Conservation (phyloP, 2,797 vertebrate genomes). For the Momotus momota region DNA sequence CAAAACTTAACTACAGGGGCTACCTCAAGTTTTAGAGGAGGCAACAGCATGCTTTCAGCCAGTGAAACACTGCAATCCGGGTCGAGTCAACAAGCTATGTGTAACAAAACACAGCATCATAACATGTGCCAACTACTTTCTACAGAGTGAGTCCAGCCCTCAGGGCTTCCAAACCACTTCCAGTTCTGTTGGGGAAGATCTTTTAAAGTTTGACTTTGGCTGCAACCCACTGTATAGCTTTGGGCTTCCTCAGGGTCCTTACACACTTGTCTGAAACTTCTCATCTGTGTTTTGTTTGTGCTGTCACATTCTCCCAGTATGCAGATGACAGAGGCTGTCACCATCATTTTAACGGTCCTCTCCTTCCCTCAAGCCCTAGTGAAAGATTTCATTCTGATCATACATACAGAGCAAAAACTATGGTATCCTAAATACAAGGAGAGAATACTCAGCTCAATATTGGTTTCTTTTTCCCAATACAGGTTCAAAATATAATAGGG, state of each 20-base stretch:
- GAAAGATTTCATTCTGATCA: background rate
- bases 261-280: background rate
- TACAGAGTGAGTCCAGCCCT: background rate
- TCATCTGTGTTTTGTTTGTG: background rate
- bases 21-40: background rate
- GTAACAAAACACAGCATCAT: background rate
- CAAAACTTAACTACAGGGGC: background rate
- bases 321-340: background rate
- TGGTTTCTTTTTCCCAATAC: background rate
- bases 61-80: background rate
- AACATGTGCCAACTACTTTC: background rate
- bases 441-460: background rate
- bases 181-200: background rate
- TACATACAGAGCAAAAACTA: background rate
- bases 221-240: accelerated
- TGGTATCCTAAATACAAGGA: background rate
- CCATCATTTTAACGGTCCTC: background rate
- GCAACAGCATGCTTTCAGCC: background rate
- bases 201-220: background rate
- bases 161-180: background rate
- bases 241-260: background rate
- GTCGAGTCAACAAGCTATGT: background rate
- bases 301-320: background rate
- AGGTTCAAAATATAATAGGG: background rate
- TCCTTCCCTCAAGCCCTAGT: background rate